These are phyloP conservation scores for Xyrichtys novacula DNA, from an alignment of 2,797 vertebrate species.

Conservation along the genomic window DNA sequence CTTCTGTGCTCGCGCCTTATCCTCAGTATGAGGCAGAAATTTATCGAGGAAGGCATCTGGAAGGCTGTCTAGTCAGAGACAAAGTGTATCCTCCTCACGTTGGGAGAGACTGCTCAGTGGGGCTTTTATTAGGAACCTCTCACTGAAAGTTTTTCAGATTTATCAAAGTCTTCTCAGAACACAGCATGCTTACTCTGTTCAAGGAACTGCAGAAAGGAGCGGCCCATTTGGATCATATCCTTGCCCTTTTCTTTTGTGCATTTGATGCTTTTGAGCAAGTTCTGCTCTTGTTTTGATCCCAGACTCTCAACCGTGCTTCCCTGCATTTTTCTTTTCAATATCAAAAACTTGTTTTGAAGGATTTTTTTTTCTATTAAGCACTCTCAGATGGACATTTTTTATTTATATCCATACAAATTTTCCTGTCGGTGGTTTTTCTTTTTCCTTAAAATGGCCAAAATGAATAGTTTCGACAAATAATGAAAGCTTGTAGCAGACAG, in stretches of 20 bases:
- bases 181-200: conserved; percentile 36
- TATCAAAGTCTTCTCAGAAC: conserved; percentile 61
- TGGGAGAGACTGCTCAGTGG: conserved; percentile 61
- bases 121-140: conserved; percentile 71
- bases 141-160: conserved; percentile 72
- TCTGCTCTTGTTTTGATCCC: conserved; percentile 15
- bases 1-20: conserved; percentile 58
- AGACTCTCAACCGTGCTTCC: not conserved
- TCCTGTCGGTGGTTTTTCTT: not conserved
- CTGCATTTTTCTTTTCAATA: conserved; percentile 4
- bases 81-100: conserved; percentile 66
- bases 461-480: conserved; percentile 16
- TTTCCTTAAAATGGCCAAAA: conserved; percentile 15
- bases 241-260: conserved; percentile 8
- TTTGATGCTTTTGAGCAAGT: not conserved
- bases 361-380: conserved; percentile 11
- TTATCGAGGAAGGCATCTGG: conserved; percentile 71
- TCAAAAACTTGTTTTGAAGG: not conserved
- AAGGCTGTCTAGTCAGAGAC: conserved; percentile 72
- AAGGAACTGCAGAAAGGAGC: conserved; percentile 11
- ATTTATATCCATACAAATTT: conserved; percentile 17
- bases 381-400: not conserved
- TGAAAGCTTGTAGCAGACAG: conserved; percentile 10
- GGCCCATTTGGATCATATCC: not conserved
- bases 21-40: conserved; percentile 64